Conservation (phyloP, 2,797 vertebrate species). For the Hephaestus fuliginosus region DNA sequence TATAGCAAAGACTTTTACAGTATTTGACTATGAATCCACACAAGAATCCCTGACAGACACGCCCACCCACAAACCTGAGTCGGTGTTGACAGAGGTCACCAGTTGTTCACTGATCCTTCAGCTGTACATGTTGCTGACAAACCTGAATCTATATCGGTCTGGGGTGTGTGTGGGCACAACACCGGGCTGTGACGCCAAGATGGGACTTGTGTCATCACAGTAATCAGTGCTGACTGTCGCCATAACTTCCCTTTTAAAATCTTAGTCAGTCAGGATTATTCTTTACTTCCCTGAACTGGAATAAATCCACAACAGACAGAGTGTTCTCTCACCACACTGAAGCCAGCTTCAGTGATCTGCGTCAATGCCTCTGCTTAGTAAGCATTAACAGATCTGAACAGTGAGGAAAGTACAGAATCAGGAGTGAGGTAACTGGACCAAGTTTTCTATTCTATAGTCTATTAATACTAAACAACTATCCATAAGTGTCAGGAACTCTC, state of each 20-base stretch:
- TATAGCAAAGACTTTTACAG: conserved; percentile 1
- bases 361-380: conserved; percentile 3
- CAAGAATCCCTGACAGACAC: neutral
- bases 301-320: neutral
- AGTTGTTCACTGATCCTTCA: conserved; percentile 62
- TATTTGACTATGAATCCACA: conserved; percentile 3
- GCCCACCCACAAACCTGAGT: conserved; percentile 28
- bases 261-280: neutral
- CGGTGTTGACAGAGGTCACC: conserved; percentile 60
- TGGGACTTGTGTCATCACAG: conserved; percentile 10
- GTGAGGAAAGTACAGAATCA: neutral
- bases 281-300: conserved; percentile 4
- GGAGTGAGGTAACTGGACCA: conserved; percentile 15
- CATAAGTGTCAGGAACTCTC: neutral
- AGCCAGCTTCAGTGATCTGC: neutral
- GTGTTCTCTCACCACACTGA: neutral
- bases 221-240: neutral
- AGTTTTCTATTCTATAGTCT: neutral
- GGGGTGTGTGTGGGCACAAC: neutral
- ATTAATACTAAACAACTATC: conserved; percentile 22
- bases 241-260: neutral
- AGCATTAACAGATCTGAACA: neutral
- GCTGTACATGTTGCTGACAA: conserved; percentile 46
- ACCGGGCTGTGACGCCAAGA: neutral
- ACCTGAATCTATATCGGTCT: conserved; percentile 44